Evolutionary conservation across 2,888 invertebrate genomes (phyloP).

Genomic region (Agrypnus murinus): DNA sequence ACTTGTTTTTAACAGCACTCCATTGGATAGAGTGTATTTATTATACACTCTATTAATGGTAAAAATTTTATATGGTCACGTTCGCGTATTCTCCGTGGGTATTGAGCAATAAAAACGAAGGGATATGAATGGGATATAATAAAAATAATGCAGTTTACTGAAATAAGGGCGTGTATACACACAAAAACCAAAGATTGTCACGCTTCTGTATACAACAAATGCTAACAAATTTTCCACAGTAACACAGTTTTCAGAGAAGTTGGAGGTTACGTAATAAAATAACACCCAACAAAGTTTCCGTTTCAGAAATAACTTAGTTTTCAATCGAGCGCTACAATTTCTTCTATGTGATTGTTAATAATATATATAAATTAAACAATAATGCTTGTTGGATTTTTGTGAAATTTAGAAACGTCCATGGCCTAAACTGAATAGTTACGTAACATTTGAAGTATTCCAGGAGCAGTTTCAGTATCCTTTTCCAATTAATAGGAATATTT

Average conservation of each 20-base stretch:
- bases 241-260: slow-evolving; percentile 5
- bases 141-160: background rate
- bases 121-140: background rate
- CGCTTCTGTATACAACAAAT: background rate
- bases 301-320: slow-evolving; percentile 10
- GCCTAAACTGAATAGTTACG: no score
- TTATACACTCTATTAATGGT: no score
- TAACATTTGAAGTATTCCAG: no score
- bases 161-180: background rate
- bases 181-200: background rate
- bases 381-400: no score
- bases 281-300: background rate
- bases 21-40: background rate
- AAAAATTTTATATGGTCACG: background rate
- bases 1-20: slow-evolving; percentile 3
- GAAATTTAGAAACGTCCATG: no score
- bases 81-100: background rate
- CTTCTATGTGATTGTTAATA: no score
- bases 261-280: background rate
- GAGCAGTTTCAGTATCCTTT: no score
- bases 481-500: no score
- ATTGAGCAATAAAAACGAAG: background rate
- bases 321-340: no score
- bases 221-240: slow-evolving; percentile 8
- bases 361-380: no score